phyloP scores from a whole-genome alignment of 2,113 vertebrate species.

The Phaethon lepturus region DNA sequence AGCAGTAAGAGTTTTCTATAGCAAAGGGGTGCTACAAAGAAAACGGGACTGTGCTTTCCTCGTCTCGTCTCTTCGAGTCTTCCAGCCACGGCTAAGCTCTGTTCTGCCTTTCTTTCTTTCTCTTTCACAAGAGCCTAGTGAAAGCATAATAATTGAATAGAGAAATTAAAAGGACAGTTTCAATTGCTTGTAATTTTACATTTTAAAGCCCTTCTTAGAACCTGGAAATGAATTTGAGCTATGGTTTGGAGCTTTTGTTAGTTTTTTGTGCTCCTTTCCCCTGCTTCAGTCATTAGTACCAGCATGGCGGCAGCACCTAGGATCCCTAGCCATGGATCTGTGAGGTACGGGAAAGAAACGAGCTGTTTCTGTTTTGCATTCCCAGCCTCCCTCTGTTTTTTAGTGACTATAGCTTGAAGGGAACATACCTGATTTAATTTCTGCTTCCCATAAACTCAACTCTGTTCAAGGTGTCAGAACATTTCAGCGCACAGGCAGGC shows the following conservation, averaged over 20 bases:
- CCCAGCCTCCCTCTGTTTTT: neutral
- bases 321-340: neutral
- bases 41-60: neutral
- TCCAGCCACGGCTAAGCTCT: neutral
- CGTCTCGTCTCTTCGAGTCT: neutral
- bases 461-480: neutral
- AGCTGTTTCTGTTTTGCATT: neutral
- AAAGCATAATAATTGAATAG: neutral
- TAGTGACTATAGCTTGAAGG: neutral
- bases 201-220: neutral
- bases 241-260: neutral
- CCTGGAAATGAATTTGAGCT: neutral
- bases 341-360: neutral
- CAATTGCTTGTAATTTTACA: neutral
- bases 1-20: constrained; percentile 36
- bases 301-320: neutral
- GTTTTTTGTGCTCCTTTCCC: neutral
- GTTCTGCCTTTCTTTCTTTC: neutral
- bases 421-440: neutral
- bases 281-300: neutral
- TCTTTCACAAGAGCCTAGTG: neutral
- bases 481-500: neutral
- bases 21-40: constrained; percentile 49
- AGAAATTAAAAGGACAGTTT: constrained; percentile 21
- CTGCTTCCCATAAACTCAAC: neutral